These are phyloP conservation scores for Tragelaphus scriptus DNA, from an alignment of 2,113 vertebrate genomes.

Conservation along the genomic window DNA sequence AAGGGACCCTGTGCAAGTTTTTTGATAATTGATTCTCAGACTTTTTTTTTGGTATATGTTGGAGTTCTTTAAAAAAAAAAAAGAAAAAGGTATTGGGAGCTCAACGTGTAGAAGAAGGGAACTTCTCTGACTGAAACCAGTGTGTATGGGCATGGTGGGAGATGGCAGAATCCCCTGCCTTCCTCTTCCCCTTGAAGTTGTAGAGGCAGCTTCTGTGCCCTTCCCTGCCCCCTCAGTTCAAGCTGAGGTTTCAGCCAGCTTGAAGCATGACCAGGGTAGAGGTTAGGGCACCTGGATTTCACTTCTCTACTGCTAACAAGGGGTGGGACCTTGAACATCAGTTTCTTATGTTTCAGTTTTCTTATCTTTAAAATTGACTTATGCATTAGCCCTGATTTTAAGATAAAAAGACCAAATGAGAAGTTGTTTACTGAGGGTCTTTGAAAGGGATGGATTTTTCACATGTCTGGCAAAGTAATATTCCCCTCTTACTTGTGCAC, in stretches of 20 bases:
- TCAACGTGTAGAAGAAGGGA: background rate
- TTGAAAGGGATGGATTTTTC: background rate
- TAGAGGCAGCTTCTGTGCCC: background rate
- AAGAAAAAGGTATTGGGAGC: background rate
- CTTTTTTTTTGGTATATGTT: background rate
- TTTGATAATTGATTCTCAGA: background rate
- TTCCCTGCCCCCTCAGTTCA: background rate
- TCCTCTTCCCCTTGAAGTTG: background rate
- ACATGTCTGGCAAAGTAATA: background rate
- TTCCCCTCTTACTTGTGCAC: background rate
- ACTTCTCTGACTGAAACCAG: background rate
- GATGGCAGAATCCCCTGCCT: background rate
- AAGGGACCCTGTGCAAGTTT: background rate
- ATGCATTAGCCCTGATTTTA: background rate
- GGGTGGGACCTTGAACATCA: background rate
- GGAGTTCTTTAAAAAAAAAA: background rate
- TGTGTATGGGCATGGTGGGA: too few species aligned
- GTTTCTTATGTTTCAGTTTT: background rate
- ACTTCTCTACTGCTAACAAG: background rate
- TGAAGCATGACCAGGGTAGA: background rate
- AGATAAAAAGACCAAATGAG: background rate
- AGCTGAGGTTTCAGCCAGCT: background rate
- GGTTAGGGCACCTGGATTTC: background rate
- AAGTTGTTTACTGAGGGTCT: background rate
- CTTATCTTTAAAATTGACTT: background rate